Evolutionary conservation across 1,140 invertebrate species (phyloP), one percentile per base, ranked within the genome.

Genomic region (Formica selysi): DNA sequence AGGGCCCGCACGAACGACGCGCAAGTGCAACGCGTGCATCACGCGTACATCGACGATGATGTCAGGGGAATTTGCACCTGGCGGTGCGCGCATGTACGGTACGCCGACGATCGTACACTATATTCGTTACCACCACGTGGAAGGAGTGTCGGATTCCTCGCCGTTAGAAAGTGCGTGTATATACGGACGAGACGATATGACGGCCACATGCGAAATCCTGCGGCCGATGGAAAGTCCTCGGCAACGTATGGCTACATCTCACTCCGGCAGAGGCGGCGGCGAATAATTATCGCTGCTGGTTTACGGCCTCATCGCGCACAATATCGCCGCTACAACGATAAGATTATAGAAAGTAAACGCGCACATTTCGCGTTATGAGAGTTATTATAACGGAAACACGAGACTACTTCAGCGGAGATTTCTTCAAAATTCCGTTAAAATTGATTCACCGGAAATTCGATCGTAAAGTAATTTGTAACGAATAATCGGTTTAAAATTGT

Each of bases 31-130:
- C 87, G 86, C 54, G 84, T 87, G 86, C 62, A 87, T 88, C 89
- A 65, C 71, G 70, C 85, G 86, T 90, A 90, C 89, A 91, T 90
- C 86, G 90, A 90, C 81, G 87, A 92, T 92, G 91, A 93, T 91
- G 92, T 91, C 92, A 91, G 91, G 92, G 91, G 92, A 91, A 94
- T 92, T 93, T 91, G 91, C 93, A 94, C 93, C 93, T 93, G 92
- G 86, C 87, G 90, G 86, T 87, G 89, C 87, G 86, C 87, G 80
- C 64, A 67, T 87, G 86, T 87, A 88, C 76, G 68, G 44, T 68
- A 19, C 85, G 74, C 74, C 88, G 70, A 62, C 59, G 64, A 83
- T 76, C 80, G 64, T 79, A 67, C 38, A 61, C 54, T 48, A 68
- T 78, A 85, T 83, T 71, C 76, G 86, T 65, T 51, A 36, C 70